Evolutionary conservation across 2,888 invertebrate genomes (phyloP).

Genomic region (Microctonus hyperodae): DNA sequence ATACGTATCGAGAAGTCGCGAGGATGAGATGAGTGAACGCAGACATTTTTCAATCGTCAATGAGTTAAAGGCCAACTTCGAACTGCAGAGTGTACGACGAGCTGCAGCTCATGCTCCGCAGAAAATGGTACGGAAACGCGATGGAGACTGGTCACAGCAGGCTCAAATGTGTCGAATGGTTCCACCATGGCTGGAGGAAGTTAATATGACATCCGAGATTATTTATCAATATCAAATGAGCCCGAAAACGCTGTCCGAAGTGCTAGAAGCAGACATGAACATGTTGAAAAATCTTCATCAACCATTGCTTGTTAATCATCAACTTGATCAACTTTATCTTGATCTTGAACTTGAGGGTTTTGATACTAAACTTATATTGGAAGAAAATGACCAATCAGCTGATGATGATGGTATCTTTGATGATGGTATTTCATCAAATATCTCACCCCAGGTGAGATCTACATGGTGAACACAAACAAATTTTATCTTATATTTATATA

Average conservation of each 20-base stretch:
- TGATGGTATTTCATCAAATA: conserved; percentile 53
- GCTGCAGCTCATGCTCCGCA: background rate
- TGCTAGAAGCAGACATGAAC: conserved; percentile 70
- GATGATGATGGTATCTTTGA: conserved; percentile 62
- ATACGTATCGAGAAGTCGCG: conserved; percentile 12
- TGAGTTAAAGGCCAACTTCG: conserved; percentile 9
- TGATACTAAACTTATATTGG: conserved; percentile 68
- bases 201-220: conserved; percentile 72
- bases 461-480: conserved; percentile 15
- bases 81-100: conserved; percentile 5
- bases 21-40: conserved; percentile 8
- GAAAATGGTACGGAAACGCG: background rate
- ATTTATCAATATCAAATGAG: conserved; percentile 75
- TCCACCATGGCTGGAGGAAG: conserved; percentile 75
- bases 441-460: conserved; percentile 52
- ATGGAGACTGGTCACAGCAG: background rate
- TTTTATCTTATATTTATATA: conserved; percentile 14
- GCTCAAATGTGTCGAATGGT: conserved; percentile 56
- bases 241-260: conserved; percentile 68
- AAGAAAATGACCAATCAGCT: conserved; percentile 70
- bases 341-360: conserved; percentile 73
- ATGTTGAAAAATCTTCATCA: conserved; percentile 67
- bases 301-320: conserved; percentile 76
- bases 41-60: conserved; percentile 13
- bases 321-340: conserved; percentile 73